Evolutionary conservation across 2,797 vertebrate genomes (phyloP).

Genomic region (Oceanodroma leucorhoa): DNA sequence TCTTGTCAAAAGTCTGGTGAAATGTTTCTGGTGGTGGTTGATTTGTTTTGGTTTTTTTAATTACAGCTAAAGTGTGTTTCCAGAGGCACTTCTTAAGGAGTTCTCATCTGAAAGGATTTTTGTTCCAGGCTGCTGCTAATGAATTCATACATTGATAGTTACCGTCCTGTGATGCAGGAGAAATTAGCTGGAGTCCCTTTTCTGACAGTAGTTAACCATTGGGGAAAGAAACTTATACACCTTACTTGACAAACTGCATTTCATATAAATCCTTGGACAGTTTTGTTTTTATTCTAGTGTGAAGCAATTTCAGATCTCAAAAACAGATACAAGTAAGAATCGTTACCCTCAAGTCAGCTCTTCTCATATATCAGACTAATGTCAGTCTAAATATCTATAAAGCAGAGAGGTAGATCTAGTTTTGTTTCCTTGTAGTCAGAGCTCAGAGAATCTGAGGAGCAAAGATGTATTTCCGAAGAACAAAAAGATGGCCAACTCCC

Average conservation of each 20-base stretch:
- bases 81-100: background rate
- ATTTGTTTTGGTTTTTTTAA: background rate
- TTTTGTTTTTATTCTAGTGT: background rate
- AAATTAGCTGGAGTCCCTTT: background rate
- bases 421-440: slow-evolving; percentile 20
- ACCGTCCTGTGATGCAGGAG: background rate
- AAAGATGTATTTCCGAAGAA: slow-evolving; percentile 49
- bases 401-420: background rate
- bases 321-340: too few species aligned
- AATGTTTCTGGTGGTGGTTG: background rate
- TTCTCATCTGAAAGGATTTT: background rate
- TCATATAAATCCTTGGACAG: background rate
- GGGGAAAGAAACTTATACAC: background rate
- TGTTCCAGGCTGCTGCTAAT: background rate
- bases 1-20: background rate
- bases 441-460: slow-evolving; percentile 35
- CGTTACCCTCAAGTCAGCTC: background rate
- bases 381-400: background rate
- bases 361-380: background rate
- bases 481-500: background rate
- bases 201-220: background rate
- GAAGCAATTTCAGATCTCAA: background rate
- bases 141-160: background rate
- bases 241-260: background rate
- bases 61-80: background rate